phyloP scores from a whole-genome alignment of 2,888 invertebrate genomes.

The Apodemia duryi region DNA sequence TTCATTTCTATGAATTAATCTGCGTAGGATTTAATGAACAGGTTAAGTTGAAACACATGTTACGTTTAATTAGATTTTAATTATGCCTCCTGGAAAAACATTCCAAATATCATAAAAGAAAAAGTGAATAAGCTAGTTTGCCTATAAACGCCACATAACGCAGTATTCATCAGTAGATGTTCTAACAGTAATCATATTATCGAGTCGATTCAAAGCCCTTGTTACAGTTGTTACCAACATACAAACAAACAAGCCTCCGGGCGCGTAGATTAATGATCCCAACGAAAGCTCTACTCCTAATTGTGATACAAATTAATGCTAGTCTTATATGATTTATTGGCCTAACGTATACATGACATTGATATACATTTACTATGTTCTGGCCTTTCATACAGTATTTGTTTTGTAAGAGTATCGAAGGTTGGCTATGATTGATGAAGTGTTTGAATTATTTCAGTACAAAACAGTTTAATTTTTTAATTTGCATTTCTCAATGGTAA shows the following conservation, averaged over 20 bases:
- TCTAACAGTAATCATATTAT: constrained; percentile 31
- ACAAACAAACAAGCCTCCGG: constrained; percentile 56
- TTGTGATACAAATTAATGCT: constrained; percentile 67
- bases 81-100: too few relatives aligned
- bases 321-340: constrained; percentile 51
- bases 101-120: too few relatives aligned
- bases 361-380: constrained; percentile 17
- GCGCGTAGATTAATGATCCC: constrained; percentile 68
- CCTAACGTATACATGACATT: neutral
- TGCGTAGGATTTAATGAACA: too few relatives aligned
- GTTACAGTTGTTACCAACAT: constrained; percentile 45
- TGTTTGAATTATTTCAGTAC: constrained; percentile 11
- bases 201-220: constrained; percentile 23
- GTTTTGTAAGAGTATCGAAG: neutral
- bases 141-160: too few relatives aligned
- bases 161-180: neutral
- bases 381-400: constrained; percentile 20
- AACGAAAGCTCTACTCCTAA: constrained; percentile 56
- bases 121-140: too few relatives aligned
- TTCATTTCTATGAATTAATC: too few relatives aligned
- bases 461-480: constrained; percentile 11
- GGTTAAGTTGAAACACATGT: too few relatives aligned
- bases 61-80: too few relatives aligned
- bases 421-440: neutral
- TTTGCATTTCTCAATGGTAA: constrained; percentile 1